Evolutionary conservation across 2,113 vertebrate genomes (phyloP), one percentile per base, ranked within the genome.

Genomic region (Erythrocercus mccallii): DNA sequence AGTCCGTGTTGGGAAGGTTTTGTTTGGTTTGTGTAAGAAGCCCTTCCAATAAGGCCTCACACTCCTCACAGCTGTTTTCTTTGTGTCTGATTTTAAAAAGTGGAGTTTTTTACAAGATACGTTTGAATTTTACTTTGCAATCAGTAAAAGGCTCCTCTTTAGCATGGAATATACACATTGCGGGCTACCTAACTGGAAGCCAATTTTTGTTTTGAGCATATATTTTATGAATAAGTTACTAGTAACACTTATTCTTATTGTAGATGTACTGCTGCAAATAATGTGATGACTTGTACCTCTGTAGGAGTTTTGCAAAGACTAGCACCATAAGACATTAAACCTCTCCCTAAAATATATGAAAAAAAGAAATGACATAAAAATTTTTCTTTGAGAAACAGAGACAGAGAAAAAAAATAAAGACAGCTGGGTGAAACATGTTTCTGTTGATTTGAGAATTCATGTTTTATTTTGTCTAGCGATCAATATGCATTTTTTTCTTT

Each of bases 401-500:
- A 65, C 8, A 61, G 27, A 20, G 27, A 2, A 60, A 85, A 56
- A 87, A 94, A 62, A 33, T 40, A 42, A 45, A 44, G 73, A 53
- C 76, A 90, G 58, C 90, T 90, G 85, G 48, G 69, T 76, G 61
- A 86, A 91, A 81, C n/a, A 33, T 60, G 50, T 64, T 93, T 90
- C 71, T 93, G 33, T 47, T 85, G 25, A 82, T 88, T 82, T 64
- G 56, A 80, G 71, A 80, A 62, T 60, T 82, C 8, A 1, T 90
- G 42, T 86, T 94, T 86, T 94, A 74, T 94, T 95, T 95, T 94
- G 69, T 91, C 73, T 94, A 88, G 65, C 60, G 7, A 70, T 70
- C 33, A 71, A 58, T 62, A 66, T 62, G 58, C 47, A 23, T 66
- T 88, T 92, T 73, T 85, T 82, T 76, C 21, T 62, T 81, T 81